Conservation (phyloP, 2,113 vertebrate species). For the Paedocypris sp. region DNA sequence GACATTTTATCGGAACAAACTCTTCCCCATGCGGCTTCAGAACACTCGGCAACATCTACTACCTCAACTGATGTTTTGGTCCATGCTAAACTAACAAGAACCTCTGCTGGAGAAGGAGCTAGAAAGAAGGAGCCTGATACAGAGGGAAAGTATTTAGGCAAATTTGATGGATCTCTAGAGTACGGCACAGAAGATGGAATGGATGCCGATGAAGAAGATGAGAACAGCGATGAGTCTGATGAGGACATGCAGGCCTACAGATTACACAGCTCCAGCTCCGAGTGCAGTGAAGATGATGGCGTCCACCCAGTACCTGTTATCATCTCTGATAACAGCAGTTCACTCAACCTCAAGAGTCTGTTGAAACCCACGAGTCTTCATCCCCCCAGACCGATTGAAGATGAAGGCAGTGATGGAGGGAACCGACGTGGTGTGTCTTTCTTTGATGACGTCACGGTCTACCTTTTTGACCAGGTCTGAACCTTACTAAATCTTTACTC, state of each 20-base stretch:
- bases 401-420: constrained; percentile 26
- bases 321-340: constrained; percentile 66
- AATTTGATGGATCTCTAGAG: constrained; percentile 50
- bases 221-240: constrained; percentile 89
- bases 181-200: constrained; percentile 69
- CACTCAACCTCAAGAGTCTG: constrained; percentile 74
- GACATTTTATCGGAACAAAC: constrained; percentile 13
- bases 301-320: constrained; percentile 74
- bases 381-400: constrained; percentile 17
- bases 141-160: constrained; percentile 84
- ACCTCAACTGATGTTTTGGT: constrained; percentile 26
- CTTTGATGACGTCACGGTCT: constrained; percentile 93
- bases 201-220: constrained; percentile 81
- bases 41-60: constrained; percentile 9
- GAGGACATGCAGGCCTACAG: constrained; percentile 79
- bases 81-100: constrained; percentile 59
- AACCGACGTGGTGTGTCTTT: constrained; percentile 75
- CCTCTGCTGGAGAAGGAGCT: constrained; percentile 56
- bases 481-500: neutral
- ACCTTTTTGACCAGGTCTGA: constrained; percentile 91
- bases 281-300: constrained; percentile 71
- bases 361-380: constrained; percentile 59
- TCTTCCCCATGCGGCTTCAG: neutral
- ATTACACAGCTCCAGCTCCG: constrained; percentile 78
- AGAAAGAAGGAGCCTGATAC: constrained; percentile 85